Percentiles rank a stretch among this genome's conserved stretches.
Evolutionary conservation across 1,140 invertebrate species (phyloP).

Genomic region (Listronotus oregonensis): DNA sequence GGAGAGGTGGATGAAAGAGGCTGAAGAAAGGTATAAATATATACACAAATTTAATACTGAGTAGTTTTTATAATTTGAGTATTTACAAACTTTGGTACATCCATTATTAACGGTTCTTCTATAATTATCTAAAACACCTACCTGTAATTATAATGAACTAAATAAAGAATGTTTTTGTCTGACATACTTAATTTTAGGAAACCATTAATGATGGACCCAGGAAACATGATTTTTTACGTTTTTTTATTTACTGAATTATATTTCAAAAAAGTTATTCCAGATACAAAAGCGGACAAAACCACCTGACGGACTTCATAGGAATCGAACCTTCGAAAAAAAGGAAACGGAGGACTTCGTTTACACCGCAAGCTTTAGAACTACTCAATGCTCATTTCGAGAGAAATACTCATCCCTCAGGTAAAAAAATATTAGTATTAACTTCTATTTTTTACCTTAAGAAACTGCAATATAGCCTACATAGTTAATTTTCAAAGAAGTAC

Average conservation of each 20-base stretch:
- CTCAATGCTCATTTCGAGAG: slow-evolving; percentile 94
- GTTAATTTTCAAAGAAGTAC: too few relatives aligned
- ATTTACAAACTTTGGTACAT: too few relatives aligned
- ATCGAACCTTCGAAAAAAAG: slow-evolving; percentile 96
- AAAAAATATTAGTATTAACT: slow-evolving; percentile 36
- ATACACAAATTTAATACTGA: background rate
- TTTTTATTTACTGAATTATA: slow-evolving; percentile 12
- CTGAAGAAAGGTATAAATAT: slow-evolving; percentile 83
- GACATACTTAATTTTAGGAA: too few relatives aligned
- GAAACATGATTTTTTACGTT: too few relatives aligned
- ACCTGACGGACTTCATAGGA: slow-evolving; percentile 93
- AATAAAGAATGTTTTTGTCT: too few relatives aligned
- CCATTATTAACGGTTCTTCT: too few relatives aligned
- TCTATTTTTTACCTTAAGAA: too few relatives aligned
- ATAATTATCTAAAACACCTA: too few relatives aligned
- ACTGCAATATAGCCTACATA: too few relatives aligned
- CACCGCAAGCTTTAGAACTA: slow-evolving; percentile 91
- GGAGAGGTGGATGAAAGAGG: slow-evolving; percentile 97
- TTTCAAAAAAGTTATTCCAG: slow-evolving; percentile 61
- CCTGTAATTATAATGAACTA: too few relatives aligned
- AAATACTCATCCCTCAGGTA: slow-evolving; percentile 97
- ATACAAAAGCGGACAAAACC: slow-evolving; percentile 88
- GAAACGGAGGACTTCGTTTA: slow-evolving; percentile 95
- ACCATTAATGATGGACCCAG: too few relatives aligned
- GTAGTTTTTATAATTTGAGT: too few relatives aligned